These are phyloP conservation scores for Pocillopora damicornis DNA, from an alignment of 64 coral and sea anemone species.

Conservation along the genomic window DNA sequence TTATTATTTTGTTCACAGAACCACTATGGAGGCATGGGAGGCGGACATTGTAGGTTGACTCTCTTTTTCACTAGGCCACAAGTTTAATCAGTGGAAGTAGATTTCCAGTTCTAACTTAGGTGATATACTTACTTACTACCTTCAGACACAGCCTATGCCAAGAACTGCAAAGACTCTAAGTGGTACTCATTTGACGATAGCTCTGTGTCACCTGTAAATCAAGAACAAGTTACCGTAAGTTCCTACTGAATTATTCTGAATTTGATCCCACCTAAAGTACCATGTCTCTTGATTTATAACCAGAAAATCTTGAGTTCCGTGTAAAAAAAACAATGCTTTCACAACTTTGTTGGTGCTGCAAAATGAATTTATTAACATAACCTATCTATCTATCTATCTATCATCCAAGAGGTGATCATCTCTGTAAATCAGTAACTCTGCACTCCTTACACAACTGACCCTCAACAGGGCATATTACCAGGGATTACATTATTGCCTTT, in stretches of 20 bases:
- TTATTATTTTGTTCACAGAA: conserved; percentile 60
- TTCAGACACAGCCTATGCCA: conserved; percentile 91
- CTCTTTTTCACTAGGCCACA: not conserved
- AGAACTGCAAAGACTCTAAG: conserved; percentile 66
- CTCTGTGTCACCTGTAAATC: conserved; percentile 67
- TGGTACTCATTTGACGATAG: conserved; percentile 99
- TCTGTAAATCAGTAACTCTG: too few relatives aligned
- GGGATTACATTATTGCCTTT: too few relatives aligned
- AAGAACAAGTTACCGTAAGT: conserved; percentile 82
- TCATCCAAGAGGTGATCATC: too few relatives aligned
- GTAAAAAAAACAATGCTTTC: too few relatives aligned
- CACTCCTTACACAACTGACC: too few relatives aligned
- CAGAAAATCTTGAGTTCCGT: too few relatives aligned
- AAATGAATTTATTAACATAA: too few relatives aligned
- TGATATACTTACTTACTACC: not conserved
- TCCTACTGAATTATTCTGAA: too few relatives aligned
- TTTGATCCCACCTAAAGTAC: not conserved
- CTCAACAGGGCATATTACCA: too few relatives aligned
- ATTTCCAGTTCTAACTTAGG: not conserved
- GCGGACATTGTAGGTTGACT: conserved; percentile 87
- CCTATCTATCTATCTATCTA: too few relatives aligned
- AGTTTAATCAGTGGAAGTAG: not conserved
- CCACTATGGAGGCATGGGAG: conserved; percentile 94
- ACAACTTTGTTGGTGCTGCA: too few relatives aligned
- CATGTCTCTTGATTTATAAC: too few relatives aligned